Base-by-base conservation (phyloP, 2,797 vertebrate genomes). In the Lutra lutra region DNA sequence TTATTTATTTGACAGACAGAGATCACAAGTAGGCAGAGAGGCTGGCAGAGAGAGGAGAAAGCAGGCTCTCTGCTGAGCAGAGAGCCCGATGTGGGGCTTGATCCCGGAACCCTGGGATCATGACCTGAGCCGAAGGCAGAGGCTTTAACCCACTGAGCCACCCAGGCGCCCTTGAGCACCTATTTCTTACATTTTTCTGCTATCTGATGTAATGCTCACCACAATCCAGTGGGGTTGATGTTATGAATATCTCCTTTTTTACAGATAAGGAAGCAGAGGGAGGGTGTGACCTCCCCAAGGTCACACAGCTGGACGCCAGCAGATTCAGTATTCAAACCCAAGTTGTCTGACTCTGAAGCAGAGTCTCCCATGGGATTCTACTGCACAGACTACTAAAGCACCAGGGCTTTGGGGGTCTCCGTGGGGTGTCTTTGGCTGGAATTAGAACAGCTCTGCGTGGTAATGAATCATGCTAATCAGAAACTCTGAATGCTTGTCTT, bases 401-500 rank as follows among this genome's bases (percentile, higher is more conserved):
- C 6, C 70, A 89, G 25, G 85, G 40, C 15, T 82, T 78, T 77
- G 13, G 94, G 88, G 43, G 27, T 89, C 62, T 89, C 56, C 75
- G 64, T 94, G 66, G 86, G 73, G 51, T 92, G 43, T 75, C 62
- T 86, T 62, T 38, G 88, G 43, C 73, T 96, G 60, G 88, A 96
- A 94, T 82, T 93, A 89, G 85, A 94, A 68, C 20, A 73, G 82
- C 23, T 43, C 32, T 83, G 62, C 46, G 83, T 80, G 77, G 72
- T 82, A 90, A 96, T 40, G 83, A 95, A 54, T 68, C 82, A 62
- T 85, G 86, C 93, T 96, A 93, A 98, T 96, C 83, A 82, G 89
- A 93, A 95, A 35, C 32, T 25, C 73, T 85, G 94, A 97, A 97
- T 60, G 78, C 79, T 58, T 92, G 90, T 91, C 95, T 95, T 97